Base-by-base conservation (phyloP, 1,140 invertebrate species). In the Platorchestia sp. region DNA sequence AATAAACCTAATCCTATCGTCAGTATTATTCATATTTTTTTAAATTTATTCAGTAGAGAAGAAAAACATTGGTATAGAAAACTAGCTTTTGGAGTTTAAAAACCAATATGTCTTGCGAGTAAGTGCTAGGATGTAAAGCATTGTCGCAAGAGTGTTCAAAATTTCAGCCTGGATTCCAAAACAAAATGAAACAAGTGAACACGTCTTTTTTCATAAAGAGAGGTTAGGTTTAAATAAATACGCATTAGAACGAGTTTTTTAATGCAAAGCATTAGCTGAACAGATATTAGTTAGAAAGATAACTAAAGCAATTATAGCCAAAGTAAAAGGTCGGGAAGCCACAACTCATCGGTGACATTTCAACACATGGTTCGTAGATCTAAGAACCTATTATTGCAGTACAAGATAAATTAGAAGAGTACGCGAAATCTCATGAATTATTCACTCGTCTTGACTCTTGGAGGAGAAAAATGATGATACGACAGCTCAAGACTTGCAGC, bases 401-500 rank as follows among this genome's bases (percentile, higher is more conserved):
- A 44, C 87, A 89, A 42, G 10, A 89, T 89, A 41, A 89, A 89
- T 89, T 89, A 93, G 91, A 47, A 93, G 91, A 93, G 47, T 16
- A 93, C 10, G 45, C 91, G 44, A 44, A 47, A 47, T 44, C 91
- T 44, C 41, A 93, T 93, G 91, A 93, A 93, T 93, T 93, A 93
- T 93, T 93, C 91, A 14, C 91, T n/a, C 43, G 22, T 93, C 43
- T 40, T 45, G 45, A 93, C 91, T 93, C 91, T 44, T 45, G 91
- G 91, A 44, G 47, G 91, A 93, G 91, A 93, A 93, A 93, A 93
- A 93, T 93, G 91, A 93, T 93, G 91, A 44, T 93, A 44, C 91
- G 91, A 93, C 91, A 45, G 45, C 91, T 47, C 91, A 93, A 45
- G 43, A 93, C 43, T 44, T 93, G 91, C 91, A 93, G 45, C 91